Evolutionary conservation across 2,797 vertebrate species (phyloP).

Genomic region (Triplophysa bombifrons): DNA sequence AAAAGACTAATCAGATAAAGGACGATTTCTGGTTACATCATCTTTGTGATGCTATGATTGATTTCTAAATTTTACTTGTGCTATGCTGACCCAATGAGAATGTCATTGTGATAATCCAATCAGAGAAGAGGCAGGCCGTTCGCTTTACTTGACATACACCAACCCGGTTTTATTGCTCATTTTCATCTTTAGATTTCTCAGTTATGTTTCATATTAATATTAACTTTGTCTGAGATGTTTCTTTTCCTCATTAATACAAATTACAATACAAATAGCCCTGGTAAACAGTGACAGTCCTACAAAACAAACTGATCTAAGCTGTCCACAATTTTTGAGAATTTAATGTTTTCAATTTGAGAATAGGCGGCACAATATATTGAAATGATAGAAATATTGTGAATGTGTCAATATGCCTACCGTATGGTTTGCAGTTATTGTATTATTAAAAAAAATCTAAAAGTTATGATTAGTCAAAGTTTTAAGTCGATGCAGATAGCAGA

Average conservation of each 20-base stretch:
- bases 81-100: slow-evolving; percentile 42
- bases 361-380: too few relatives aligned
- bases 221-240: too few relatives aligned
- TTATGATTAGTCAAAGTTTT: too few relatives aligned
- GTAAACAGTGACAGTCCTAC: too few relatives aligned
- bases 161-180: not conserved
- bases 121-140: not conserved
- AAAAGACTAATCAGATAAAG: slow-evolving; percentile 30
- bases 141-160: not conserved
- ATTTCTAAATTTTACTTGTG: slow-evolving; percentile 34
- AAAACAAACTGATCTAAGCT: too few relatives aligned
- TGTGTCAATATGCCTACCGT: too few relatives aligned
- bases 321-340: too few relatives aligned
- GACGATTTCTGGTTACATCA: slow-evolving; percentile 13
- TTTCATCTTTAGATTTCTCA: not conserved
- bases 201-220: not conserved
- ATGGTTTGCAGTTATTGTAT: too few relatives aligned
- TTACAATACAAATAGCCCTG: not conserved
- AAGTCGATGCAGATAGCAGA: too few relatives aligned
- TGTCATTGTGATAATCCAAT: slow-evolving; percentile 10
- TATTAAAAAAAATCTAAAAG: too few relatives aligned
- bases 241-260: not conserved
- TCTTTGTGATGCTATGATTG: slow-evolving; percentile 22
- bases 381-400: too few relatives aligned
- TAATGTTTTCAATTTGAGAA: too few relatives aligned